Percentiles rank a stretch among this genome's conserved stretches.
These are phyloP conservation scores for Pelagia noctiluca DNA, from an alignment of 30 jellyfish, hydroid and myxozoan genomes.

Conservation along the genomic window DNA sequence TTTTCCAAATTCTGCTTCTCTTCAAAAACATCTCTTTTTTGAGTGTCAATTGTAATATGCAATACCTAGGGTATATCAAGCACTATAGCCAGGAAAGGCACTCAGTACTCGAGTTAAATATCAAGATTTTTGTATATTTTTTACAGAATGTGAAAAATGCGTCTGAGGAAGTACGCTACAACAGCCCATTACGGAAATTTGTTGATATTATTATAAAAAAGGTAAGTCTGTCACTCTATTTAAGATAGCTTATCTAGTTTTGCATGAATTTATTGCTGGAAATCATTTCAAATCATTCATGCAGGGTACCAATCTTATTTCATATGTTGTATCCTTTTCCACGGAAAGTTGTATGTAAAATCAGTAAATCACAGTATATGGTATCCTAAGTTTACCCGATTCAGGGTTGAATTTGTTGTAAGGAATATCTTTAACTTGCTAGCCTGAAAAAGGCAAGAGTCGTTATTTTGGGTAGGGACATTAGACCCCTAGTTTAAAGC, in stretches of 20 bases:
- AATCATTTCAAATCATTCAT: not conserved
- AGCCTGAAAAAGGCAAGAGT: too few species aligned
- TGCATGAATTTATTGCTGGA: not conserved
- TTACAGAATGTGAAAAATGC: conserved; percentile 82
- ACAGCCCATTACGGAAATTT: conserved; percentile 75
- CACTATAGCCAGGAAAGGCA: not conserved
- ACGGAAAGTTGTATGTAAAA: not conserved
- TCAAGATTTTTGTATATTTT: not conserved
- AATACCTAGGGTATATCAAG: not conserved
- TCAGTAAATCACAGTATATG: not conserved
- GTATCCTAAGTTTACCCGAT: not conserved
- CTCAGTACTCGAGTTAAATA: not conserved
- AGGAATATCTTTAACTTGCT: too few species aligned
- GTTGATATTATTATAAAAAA: conserved; percentile 85
- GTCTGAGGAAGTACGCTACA: conserved; percentile 92
- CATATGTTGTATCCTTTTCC: not conserved
- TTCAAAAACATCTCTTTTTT: not conserved
- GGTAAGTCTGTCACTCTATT: conserved; percentile 24
- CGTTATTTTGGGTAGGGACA: too few species aligned
- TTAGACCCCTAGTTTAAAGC: too few species aligned
- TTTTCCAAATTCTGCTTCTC: not conserved
- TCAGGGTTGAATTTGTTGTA: too few species aligned
- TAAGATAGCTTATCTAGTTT: not conserved
- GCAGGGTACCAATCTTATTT: not conserved
- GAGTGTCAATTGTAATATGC: not conserved